Base-by-base conservation (phyloP, 2,888 invertebrate species). In the Gastrophysa polygoni region DNA sequence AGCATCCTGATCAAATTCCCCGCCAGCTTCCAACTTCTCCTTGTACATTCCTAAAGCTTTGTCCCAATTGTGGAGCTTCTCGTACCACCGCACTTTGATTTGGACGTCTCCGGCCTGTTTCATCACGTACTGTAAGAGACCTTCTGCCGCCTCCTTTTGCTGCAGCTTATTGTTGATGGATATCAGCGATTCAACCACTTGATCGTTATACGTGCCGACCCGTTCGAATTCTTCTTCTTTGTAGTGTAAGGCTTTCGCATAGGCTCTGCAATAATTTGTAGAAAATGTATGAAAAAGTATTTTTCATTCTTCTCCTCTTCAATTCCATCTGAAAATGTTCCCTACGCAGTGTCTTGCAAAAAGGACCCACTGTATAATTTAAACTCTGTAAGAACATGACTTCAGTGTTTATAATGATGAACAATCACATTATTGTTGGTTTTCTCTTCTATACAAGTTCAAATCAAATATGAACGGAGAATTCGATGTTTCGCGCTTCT, bases 11-110 rank as follows among this genome's bases (percentile, higher is more conserved):
- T 95, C 92, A 8, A 71, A 66, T 11, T 66, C 69, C 0, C 85
- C 82, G 67, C 89, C 88, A 0, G 82, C 82, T 6, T 85, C 83
- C 46, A 94, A 82, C 75, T 93, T 91, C 55, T 89, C 89, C 51
- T 90, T 87, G 75, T 99, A 99, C 0, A 96, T 87, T 65, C 90
- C 87, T 44, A 98, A 83, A 0, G 99, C 99, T 77, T 95, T 95
- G 73, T 98, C 96, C 98, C 98, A 99, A 78, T 98, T 96, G 81
- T 99, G 98, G 1, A 99, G 84, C 81, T 99, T 98, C 80, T 99
- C 99, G 80, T 98, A 98, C 99, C 99, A 99, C 6, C 95, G 87
- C 49, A 98, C 96, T 63, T 73, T 66, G 5, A 69, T 63, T 64
- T 83, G 84, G 14, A 88, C 86, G 68, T 88, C 87, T 0, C 87